Percentiles rank a stretch among this genome's conserved stretches.
phyloP scores from a whole-genome alignment of 2,888 invertebrate species.

The Salpingus planirostris region DNA sequence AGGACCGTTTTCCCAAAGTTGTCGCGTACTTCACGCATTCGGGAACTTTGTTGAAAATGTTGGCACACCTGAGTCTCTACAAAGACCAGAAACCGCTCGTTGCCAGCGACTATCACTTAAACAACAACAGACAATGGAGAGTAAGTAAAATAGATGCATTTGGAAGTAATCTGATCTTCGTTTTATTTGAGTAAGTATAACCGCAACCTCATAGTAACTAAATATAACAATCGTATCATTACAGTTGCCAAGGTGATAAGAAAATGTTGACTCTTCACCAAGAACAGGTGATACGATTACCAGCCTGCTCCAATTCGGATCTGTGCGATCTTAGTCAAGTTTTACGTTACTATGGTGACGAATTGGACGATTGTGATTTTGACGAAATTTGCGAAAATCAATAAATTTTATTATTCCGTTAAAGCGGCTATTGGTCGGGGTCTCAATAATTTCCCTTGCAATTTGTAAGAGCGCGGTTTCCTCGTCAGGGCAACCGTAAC shows the following conservation, averaged over 20 bases:
- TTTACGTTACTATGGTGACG: conserved; percentile 48
- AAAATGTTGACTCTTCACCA: conserved; percentile 64
- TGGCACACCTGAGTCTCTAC: conserved; percentile 65
- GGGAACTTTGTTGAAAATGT: conserved; percentile 67
- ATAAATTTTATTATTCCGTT: too few species aligned
- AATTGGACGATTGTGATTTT: conserved; percentile 58
- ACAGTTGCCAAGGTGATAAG: conserved; percentile 37
- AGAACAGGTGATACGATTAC: conserved; percentile 59
- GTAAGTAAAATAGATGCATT: conserved; percentile 63
- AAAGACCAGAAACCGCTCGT: conserved; percentile 53
- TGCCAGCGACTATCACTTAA: conserved; percentile 43
- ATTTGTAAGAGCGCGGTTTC: conserved; percentile 29
- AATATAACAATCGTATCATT: conserved; percentile 15
- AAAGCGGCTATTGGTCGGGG: too few species aligned
- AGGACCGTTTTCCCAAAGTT: conserved; percentile 28
- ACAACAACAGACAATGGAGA: conserved; percentile 47
- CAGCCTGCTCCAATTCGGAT: conserved; percentile 55
- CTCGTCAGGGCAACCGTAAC: conserved; percentile 30
- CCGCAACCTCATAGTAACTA: conserved; percentile 44
- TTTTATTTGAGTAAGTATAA: conserved; percentile 52
- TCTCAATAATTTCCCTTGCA: conserved; percentile 30
- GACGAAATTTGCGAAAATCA: conserved; percentile 54
- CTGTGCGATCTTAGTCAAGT: conserved; percentile 57
- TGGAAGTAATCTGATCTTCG: conserved; percentile 71
- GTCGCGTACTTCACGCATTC: conserved; percentile 75